Conservation (phyloP, 2,888 invertebrate species). For the Campoplex capitator region DNA sequence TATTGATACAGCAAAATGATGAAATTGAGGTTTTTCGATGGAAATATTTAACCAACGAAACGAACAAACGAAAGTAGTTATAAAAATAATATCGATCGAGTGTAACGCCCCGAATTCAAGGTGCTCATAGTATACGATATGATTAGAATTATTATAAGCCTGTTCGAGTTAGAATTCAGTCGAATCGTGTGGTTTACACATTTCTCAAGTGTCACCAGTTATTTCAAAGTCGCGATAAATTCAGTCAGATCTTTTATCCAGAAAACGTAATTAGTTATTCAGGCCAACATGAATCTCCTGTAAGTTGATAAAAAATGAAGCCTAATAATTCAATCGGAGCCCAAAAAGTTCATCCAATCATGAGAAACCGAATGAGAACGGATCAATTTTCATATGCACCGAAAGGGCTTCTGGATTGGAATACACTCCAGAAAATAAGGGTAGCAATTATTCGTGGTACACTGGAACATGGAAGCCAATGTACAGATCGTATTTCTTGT, state of each 20-base stretch:
- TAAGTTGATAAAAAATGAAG: neutral
- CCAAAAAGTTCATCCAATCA: neutral
- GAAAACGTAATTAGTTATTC: neutral
- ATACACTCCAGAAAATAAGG: neutral
- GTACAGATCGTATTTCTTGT: neutral
- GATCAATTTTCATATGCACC: neutral
- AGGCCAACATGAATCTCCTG: neutral
- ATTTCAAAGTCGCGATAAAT: neutral
- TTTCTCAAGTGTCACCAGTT: neutral
- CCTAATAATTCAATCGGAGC: neutral
- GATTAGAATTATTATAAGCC: neutral
- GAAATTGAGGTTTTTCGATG: constrained; percentile 19
- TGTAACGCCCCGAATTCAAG: neutral
- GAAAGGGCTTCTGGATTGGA: neutral
- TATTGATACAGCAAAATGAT: constrained; percentile 21
- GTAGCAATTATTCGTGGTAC: neutral
- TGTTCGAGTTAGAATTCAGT: neutral
- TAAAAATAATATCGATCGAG: neutral
- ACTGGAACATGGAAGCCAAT: neutral
- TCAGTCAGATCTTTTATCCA: neutral
- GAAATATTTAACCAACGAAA: neutral
- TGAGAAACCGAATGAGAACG: neutral
- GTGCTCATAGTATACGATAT: neutral
- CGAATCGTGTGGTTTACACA: no score
- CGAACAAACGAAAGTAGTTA: neutral